Evolutionary conservation across 2,797 vertebrate genomes (phyloP), one percentile per base, ranked within the genome.

Genomic region (Cuculus canorus): DNA sequence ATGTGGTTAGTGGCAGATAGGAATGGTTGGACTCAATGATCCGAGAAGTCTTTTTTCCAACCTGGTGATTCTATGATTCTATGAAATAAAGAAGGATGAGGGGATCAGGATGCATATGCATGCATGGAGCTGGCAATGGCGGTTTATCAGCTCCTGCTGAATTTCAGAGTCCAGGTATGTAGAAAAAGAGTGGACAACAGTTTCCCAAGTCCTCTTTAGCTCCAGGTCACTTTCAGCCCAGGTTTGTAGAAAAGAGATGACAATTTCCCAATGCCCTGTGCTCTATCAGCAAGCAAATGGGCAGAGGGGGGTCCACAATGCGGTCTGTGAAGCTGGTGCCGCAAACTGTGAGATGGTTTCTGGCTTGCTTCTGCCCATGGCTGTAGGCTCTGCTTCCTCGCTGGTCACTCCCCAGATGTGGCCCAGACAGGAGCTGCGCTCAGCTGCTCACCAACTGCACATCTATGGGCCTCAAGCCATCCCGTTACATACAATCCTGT

Each of bases 391-490:
- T 24, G n/a, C 28, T 53, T 90, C 32, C 33, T 73, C 50, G 19
- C 22, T 13, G 14, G 57, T 24, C 32, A 35, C 2, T 4, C 4
- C 8, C 2, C 63, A 76, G 27, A 14, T 0, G 0, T 7, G 24
- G n/a, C 17, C 27, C 50, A 39, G 23, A 41, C 0, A 7, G 1
- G 16, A 71, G 30, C n/a, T 73, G 56, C 6, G 14, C 22, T 59
- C 23, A 61, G 41, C 57, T 48, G 9, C 22, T 71, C 54, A 57
- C 13, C 50, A 65, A 6, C 33, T 30, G 37, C 5, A 2, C 17
- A 41, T 21, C 45, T 82, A 19, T 0, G 0, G 23, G 22, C 50
- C 60, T 50, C 63, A 71, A 75, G 23, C 28, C 28, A 56, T 3
- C 18, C 39, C 8, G 15, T 13, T 10, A 75, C 2, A 1, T 8